Evolutionary conservation across 2,888 invertebrate genomes (phyloP), one percentile per base, ranked within the genome.

Genomic region (Cistogaster globosa): DNA sequence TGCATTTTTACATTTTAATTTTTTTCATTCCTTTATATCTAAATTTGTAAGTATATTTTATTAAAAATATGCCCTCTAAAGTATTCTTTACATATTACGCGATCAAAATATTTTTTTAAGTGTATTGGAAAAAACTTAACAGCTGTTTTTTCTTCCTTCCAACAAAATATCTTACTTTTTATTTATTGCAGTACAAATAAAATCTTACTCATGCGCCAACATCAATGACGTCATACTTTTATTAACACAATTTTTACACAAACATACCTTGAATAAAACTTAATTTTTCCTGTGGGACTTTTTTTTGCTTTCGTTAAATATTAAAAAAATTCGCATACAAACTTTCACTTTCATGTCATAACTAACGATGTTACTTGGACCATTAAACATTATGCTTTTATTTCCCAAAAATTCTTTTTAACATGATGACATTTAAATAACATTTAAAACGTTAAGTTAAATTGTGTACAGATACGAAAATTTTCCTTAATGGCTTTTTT

Each of bases 91-190:
- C 4, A 26, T 26, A 26, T 26, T 26, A 26, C 26, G 1, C 26
- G 26, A 2, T 48, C 26, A 14, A 8, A 22, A 20, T 36, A 12
- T 86, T 86, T 78, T 51, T 65, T 36, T 53, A 18, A 16, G 77
- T 87, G 86, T 77, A 81, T 26, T 86, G 86, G 84, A 86, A 86
- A 32, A 58, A 58, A 48, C 2, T 26, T 12, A 84, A 83, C 87
- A 87, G 86, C 86, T 87, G 87, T 76, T 83, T 83, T 58, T 20
- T 22, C 26, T 26, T 5, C 48, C 20, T 71, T 85, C 74, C 77
- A 81, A 9, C 1, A 18, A 74, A 45, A 20, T 48, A 18, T 62
- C 32, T 20, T 36, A 22, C n/a, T 55, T 7, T 38, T 11, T 36
- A 14, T 4, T 4, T 26, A 6, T 14, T 26, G 18, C 36, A 8